Conservation (phyloP, 2,888 invertebrate species). For the Aporophyla lueneburgensis region DNA sequence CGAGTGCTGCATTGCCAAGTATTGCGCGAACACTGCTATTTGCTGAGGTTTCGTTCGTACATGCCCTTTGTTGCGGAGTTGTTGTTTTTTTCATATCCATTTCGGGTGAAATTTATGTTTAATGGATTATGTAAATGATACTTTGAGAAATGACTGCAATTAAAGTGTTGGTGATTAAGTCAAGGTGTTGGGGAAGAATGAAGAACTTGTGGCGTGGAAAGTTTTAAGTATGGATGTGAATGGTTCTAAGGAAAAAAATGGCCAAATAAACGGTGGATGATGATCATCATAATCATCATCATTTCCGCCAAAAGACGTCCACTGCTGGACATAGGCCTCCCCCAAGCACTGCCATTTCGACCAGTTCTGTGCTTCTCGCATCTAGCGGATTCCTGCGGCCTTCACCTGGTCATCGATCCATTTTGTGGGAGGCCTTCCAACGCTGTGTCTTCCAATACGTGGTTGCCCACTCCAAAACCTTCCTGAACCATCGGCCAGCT, state of each 20-base stretch:
- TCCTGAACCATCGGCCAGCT: too few species aligned
- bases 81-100: constrained; percentile 62
- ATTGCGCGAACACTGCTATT: constrained; percentile 84
- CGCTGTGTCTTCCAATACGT: too few species aligned
- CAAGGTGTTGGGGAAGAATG: background rate
- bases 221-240: background rate
- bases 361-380: too few species aligned
- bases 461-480: too few species aligned
- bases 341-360: too few species aligned
- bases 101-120: constrained; percentile 38
- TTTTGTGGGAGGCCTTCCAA: too few species aligned
- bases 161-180: constrained; percentile 10
- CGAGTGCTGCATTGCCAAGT: constrained; percentile 77
- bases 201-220: background rate
- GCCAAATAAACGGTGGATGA: background rate
- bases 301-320: too few species aligned
- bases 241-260: background rate
- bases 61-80: constrained; percentile 68
- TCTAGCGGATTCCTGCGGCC: too few species aligned
- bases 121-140: constrained; percentile 50
- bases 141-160: constrained; percentile 39
- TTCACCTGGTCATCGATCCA: too few species aligned
- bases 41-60: constrained; percentile 81
- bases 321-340: too few species aligned
- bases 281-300: too few species aligned